These are phyloP conservation scores for Cepphus grylle DNA, from an alignment of 2,113 vertebrate species.

Conservation along the genomic window DNA sequence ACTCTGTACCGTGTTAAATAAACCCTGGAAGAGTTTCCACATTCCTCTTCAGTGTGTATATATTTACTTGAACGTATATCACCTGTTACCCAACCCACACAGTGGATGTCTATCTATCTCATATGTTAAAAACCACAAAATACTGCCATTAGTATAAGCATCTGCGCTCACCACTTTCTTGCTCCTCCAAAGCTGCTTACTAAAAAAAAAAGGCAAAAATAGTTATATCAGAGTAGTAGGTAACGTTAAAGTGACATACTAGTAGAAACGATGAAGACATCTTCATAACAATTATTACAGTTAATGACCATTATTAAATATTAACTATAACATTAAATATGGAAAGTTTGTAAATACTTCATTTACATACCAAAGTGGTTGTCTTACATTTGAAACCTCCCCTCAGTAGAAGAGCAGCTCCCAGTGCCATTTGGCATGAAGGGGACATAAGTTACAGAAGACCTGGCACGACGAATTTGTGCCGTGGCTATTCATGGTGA, in stretches of 20 bases:
- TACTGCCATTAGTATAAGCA: background rate
- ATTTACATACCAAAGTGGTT: background rate
- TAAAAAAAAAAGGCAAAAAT: background rate
- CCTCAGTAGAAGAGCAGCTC: background rate
- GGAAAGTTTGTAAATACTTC: background rate
- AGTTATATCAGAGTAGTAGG: background rate
- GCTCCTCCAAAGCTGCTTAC: background rate
- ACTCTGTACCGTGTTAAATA: background rate
- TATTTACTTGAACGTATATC: background rate
- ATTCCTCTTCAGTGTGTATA: slow-evolving; percentile 17
- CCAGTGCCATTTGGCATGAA: background rate
- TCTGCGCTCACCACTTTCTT: background rate
- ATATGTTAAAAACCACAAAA: background rate
- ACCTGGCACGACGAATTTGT: background rate
- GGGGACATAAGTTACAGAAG: slow-evolving; percentile 3
- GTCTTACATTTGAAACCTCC: background rate
- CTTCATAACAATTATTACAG: background rate
- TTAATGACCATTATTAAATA: background rate
- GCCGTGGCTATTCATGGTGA: background rate
- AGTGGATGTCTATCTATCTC: background rate
- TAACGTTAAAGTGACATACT: background rate
- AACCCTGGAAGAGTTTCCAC: slow-evolving; percentile 30
- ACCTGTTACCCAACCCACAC: background rate
- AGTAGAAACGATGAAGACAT: background rate
- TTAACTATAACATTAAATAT: background rate